A percentile compares a stretch with the other conserved stretches of the same genome.
phyloP scores from a whole-genome alignment of 1,140 invertebrate genomes.

The Rhynchophorus ferrugineus region DNA sequence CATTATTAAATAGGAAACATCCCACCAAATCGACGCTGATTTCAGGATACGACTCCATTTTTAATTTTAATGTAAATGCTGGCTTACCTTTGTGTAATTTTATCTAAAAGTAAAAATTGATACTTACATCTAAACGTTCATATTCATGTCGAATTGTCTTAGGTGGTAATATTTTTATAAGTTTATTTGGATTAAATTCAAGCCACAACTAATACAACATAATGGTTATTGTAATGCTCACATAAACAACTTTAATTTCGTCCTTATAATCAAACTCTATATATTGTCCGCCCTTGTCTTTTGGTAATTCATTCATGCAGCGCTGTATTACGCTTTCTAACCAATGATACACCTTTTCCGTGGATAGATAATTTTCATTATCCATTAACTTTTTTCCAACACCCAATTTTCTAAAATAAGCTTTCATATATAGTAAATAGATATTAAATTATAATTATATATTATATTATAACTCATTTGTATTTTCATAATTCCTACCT shows the following conservation, averaged over 20 bases:
- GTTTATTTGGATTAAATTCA: too few species aligned
- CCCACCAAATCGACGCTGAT: conserved; percentile 36
- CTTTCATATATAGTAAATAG: too few species aligned
- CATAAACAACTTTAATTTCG: not conserved
- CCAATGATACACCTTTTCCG: not conserved
- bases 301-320: not conserved
- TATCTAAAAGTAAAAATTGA: conserved; percentile 15
- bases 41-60: conserved; percentile 9
- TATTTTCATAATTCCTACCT: too few species aligned
- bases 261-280: not conserved
- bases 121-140: too few species aligned
- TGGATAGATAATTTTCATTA: not conserved
- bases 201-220: too few species aligned
- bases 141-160: too few species aligned
- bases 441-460: too few species aligned
- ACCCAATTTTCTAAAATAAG: too few species aligned
- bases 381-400: too few species aligned
- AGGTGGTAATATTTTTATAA: too few species aligned
- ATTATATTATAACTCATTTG: too few species aligned
- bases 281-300: not conserved
- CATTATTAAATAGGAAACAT: conserved; percentile 30
- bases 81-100: conserved; percentile 23
- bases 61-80: conserved; percentile 34
- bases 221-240: too few species aligned
- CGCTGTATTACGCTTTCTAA: not conserved